Percentiles rank a stretch among this genome's conserved stretches.
Evolutionary conservation across 2,888 invertebrate species (phyloP).

Genomic region (Lacanobia wlatinum): DNA sequence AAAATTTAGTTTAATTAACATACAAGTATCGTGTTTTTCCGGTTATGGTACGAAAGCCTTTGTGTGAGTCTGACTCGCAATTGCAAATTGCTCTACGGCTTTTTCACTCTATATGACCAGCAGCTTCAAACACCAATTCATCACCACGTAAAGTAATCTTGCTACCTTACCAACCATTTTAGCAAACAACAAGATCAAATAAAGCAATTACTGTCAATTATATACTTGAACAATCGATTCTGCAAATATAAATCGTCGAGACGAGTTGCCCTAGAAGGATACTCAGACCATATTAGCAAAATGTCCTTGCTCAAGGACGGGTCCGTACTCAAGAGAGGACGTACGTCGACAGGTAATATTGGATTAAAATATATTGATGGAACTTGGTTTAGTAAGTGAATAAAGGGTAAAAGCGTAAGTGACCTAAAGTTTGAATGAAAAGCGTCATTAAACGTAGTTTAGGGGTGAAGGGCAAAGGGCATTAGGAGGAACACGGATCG

Average conservation of each 20-base stretch:
- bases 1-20: no score
- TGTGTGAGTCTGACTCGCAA: no score
- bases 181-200: conserved; percentile 17
- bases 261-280: conserved; percentile 25
- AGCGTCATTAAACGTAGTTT: no score
- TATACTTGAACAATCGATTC: conserved; percentile 9
- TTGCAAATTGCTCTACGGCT: no score
- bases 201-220: conserved; percentile 13
- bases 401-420: neutral
- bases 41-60: no score
- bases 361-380: conserved; percentile 14
- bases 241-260: neutral
- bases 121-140: neutral
- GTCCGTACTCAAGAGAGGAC: no score
- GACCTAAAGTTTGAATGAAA: neutral
- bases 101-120: neutral
- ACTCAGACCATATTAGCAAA: conserved; percentile 14
- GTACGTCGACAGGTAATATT: neutral
- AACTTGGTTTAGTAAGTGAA: conserved; percentile 12
- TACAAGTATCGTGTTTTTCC: no score
- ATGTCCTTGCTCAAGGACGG: conserved; percentile 35
- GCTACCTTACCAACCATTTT: no score
- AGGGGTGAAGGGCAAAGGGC: no score
- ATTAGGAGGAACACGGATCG: no score
- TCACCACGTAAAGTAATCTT: no score